A percentile compares a stretch with the other conserved stretches of the same genome.
phyloP scores from a whole-genome alignment of 2,113 vertebrate genomes.

The Vanacampus margaritifer region DNA sequence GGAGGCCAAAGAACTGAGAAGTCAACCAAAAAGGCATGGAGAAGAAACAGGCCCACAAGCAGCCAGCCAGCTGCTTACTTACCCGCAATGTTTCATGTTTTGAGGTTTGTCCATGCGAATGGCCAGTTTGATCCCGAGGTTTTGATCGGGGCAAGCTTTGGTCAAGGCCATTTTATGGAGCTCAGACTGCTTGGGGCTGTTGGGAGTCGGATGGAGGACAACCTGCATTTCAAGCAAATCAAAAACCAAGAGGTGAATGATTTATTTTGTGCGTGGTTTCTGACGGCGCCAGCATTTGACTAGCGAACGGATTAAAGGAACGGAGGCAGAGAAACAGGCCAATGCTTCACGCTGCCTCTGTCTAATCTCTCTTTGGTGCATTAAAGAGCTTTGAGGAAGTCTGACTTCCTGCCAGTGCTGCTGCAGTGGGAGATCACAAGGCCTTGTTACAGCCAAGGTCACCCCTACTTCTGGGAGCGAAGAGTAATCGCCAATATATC shows the following conservation, averaged over 20 bases:
- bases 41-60: conserved; percentile 20
- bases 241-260: conserved; percentile 10
- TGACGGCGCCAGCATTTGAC: not conserved
- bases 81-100: conserved; percentile 99
- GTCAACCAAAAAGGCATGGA: conserved; percentile 34
- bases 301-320: conserved; percentile 45
- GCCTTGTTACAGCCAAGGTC: conserved; percentile 62
- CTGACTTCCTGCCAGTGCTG: conserved; percentile 51
- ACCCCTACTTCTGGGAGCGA: conserved; percentile 44
- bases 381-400: conserved; percentile 68
- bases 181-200: conserved; percentile 96
- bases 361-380: conserved; percentile 64
- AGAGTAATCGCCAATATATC: conserved; percentile 4
- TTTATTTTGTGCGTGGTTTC: conserved; percentile 18
- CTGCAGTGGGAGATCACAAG: conserved; percentile 62
- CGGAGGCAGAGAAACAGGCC: conserved; percentile 19
- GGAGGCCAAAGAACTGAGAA: conserved; percentile 60
- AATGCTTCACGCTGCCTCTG: conserved; percentile 39
- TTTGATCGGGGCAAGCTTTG: conserved; percentile 96
- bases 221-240: conserved; percentile 68
- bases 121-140: conserved; percentile 96
- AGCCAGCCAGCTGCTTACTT: conserved; percentile 70
- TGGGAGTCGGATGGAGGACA: conserved; percentile 95
- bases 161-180: conserved; percentile 98
- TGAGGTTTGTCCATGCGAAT: conserved; percentile 99